Evolutionary conservation across 2,888 invertebrate species (phyloP).

Genomic region (Volucella inflata): DNA sequence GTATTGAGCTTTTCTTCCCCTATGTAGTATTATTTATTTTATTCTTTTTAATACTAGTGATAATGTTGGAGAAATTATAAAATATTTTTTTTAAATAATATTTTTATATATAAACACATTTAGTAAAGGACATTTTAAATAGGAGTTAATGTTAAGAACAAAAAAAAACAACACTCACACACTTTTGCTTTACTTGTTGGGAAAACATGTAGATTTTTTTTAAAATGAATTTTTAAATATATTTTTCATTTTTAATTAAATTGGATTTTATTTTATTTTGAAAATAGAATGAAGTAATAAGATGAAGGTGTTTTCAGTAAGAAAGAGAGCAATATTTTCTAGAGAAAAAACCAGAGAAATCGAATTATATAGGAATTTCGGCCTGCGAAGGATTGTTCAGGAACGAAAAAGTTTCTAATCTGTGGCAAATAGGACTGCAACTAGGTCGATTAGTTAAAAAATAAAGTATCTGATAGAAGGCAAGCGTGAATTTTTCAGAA

Average conservation of each 20-base stretch:
- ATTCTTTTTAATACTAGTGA: conserved; percentile 54
- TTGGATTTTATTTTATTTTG: neutral
- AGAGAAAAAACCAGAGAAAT: too few species aligned
- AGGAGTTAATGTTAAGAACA: conserved; percentile 22
- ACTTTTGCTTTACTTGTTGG: neutral
- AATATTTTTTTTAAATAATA: conserved; percentile 4
- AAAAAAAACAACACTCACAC: neutral
- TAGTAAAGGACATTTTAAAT: conserved; percentile 12
- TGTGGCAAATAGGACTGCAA: too few species aligned
- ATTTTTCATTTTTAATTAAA: neutral
- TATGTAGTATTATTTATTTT: conserved; percentile 62
- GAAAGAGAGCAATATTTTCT: neutral
- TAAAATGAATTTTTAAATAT: neutral
- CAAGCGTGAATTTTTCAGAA: too few species aligned
- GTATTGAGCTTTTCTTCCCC: conserved; percentile 77
- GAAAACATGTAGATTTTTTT: conserved; percentile 35
- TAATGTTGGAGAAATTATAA: conserved; percentile 36
- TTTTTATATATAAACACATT: neutral
- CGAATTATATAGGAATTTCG: too few species aligned
- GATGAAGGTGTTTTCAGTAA: neutral
- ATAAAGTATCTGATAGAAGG: too few species aligned
- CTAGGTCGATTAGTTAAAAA: too few species aligned
- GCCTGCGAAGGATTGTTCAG: too few species aligned
- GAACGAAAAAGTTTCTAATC: too few species aligned
- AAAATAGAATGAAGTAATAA: neutral